These are phyloP conservation scores for Plemyria rubiginata DNA, from an alignment of 2,888 invertebrate genomes.

Conservation along the genomic window DNA sequence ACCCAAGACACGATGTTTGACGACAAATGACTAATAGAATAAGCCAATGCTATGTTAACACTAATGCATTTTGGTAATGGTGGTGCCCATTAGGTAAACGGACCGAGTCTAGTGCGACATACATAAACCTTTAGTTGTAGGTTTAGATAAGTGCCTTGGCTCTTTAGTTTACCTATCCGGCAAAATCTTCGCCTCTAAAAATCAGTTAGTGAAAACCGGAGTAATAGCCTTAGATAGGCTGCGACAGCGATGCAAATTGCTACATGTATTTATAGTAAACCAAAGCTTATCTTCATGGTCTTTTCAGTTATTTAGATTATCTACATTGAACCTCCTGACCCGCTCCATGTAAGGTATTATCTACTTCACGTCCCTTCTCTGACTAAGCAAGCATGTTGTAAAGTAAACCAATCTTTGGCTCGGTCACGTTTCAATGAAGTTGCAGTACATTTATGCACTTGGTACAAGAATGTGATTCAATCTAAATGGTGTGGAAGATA, in stretches of 20 bases:
- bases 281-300: neutral
- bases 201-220: neutral
- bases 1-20: constrained; percentile 8
- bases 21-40: constrained; percentile 11
- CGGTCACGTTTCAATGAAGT: constrained; percentile 39
- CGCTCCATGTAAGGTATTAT: constrained; percentile 42
- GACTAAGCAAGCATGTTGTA: constrained; percentile 18
- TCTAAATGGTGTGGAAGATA: neutral
- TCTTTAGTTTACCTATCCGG: constrained; percentile 36
- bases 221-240: neutral
- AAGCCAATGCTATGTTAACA: constrained; percentile 27
- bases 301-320: constrained; percentile 11
- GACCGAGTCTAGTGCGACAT: constrained; percentile 20
- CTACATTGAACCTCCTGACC: constrained; percentile 41
- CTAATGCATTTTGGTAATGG: constrained; percentile 34
- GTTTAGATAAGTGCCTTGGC: constrained; percentile 51
- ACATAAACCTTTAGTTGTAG: constrained; percentile 39
- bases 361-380: constrained; percentile 27
- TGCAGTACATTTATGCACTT: constrained; percentile 15
- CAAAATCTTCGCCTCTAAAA: neutral
- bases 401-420: constrained; percentile 26
- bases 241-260: neutral
- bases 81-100: constrained; percentile 27
- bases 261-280: neutral
- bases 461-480: constrained; percentile 8